Percentiles rank a stretch among this genome's conserved stretches.
Evolutionary conservation across 2,888 invertebrate genomes (phyloP).

Genomic region (Himalopsyche anomala): DNA sequence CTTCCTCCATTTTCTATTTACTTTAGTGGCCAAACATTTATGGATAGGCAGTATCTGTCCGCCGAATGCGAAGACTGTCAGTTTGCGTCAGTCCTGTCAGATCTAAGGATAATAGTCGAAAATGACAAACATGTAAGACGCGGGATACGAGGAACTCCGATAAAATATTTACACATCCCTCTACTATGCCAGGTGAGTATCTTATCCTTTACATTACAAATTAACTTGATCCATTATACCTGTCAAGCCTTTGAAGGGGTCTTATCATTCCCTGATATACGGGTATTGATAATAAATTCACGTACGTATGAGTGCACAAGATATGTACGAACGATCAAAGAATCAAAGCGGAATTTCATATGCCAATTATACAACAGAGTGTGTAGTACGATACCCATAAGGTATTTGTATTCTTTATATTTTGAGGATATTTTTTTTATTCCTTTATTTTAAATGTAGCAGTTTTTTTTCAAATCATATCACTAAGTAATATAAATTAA

Average conservation of each 20-base stretch:
- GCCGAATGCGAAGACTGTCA: not conserved
- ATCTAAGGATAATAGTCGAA: constrained; percentile 34
- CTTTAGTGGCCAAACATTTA: not conserved
- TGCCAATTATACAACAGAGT: not conserved
- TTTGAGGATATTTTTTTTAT: no score
- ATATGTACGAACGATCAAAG: not conserved
- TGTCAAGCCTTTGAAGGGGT: constrained; percentile 27
- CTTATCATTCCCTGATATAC: constrained; percentile 33
- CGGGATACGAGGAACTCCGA: not conserved
- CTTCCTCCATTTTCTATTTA: not conserved
- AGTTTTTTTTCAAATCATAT: no score
- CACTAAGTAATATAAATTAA: no score
- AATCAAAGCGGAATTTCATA: not conserved
- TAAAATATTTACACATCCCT: constrained; percentile 39
- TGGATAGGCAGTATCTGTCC: constrained; percentile 9
- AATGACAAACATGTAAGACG: constrained; percentile 41
- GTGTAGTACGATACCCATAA: no score
- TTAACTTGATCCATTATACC: constrained; percentile 39
- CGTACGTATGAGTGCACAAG: not conserved
- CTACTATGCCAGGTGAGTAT: constrained; percentile 6
- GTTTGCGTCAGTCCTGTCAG: constrained; percentile 28
- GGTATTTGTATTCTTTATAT: no score
- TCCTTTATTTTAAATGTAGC: no score
- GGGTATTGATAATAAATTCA: constrained; percentile 34
- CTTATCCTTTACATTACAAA: constrained; percentile 32